A percentile compares a stretch with the other conserved stretches of the same genome.
Conservation (phyloP, 2,113 vertebrate genomes). For the Numida meleagris region DNA sequence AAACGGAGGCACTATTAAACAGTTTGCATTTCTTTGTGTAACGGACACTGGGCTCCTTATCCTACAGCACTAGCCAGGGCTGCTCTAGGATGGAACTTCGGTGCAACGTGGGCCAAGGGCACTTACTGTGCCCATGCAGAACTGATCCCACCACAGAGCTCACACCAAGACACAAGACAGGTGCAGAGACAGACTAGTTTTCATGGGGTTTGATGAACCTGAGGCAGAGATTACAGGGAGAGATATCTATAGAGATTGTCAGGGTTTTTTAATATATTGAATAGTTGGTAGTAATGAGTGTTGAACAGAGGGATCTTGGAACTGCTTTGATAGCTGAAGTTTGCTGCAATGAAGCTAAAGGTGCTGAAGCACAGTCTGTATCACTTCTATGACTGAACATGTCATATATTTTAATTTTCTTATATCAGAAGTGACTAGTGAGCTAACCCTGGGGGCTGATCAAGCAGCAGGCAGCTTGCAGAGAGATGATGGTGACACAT, state of each 20-base stretch:
- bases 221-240: neutral
- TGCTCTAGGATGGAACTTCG: neutral
- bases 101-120: too few relatives aligned
- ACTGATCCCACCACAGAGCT: neutral
- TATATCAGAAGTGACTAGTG: neutral
- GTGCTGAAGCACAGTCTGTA: neutral
- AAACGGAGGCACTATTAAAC: neutral
- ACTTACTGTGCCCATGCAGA: accelerated
- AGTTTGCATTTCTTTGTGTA: neutral
- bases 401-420: neutral
- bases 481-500: neutral
- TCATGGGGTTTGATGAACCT: neutral
- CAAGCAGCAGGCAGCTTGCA: neutral
- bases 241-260: neutral
- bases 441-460: neutral
- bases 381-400: accelerated
- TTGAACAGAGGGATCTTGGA: neutral
- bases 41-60: neutral
- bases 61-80: neutral
- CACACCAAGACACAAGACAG: neutral
- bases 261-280: neutral
- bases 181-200: neutral
- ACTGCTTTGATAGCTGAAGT: neutral
- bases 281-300: neutral
- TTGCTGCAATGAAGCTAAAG: neutral